phyloP scores from a whole-genome alignment of 35 echinoderm and acorn worm genomes.

The Apostichopus japonicus region DNA sequence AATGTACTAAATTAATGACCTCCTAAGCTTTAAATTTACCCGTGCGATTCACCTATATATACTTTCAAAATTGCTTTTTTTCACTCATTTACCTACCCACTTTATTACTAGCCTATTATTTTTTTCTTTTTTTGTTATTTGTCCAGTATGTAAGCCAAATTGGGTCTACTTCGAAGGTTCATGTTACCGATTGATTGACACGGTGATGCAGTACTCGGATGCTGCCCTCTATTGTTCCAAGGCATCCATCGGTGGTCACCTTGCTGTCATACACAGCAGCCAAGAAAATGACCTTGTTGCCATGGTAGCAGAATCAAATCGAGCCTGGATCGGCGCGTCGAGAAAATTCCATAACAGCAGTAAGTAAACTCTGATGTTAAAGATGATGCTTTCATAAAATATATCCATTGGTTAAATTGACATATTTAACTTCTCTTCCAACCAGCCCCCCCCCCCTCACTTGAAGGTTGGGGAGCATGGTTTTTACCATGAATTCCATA shows the following conservation, averaged over 20 bases:
- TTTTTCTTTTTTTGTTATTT: not conserved
- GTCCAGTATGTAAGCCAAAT: constrained; percentile 11
- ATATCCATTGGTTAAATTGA: too few relatives aligned
- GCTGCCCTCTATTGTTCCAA: constrained; percentile 5
- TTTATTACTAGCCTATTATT: too few relatives aligned
- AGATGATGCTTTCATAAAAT: too few relatives aligned
- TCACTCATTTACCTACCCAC: too few relatives aligned
- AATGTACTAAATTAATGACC: too few relatives aligned
- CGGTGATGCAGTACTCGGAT: constrained; percentile 16
- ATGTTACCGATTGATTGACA: constrained; percentile 35
- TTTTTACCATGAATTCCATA: too few relatives aligned
- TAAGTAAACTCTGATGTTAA: not conserved
- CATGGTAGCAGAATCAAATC: constrained; percentile 28
- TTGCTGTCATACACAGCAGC: constrained; percentile 31
- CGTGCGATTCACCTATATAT: too few relatives aligned
- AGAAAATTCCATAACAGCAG: constrained; percentile 28
- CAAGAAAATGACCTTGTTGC: constrained; percentile 42
- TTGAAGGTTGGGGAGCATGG: too few relatives aligned
- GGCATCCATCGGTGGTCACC: not conserved
- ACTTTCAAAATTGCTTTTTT: not conserved
- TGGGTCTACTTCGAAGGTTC: constrained; percentile 41
- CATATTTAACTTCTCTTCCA: too few relatives aligned
- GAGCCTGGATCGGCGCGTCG: constrained; percentile 52
- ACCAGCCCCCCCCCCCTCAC: too few relatives aligned
- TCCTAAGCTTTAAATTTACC: too few relatives aligned